phyloP scores from a whole-genome alignment of 2,888 invertebrate species.

The Trachelus stipa region DNA sequence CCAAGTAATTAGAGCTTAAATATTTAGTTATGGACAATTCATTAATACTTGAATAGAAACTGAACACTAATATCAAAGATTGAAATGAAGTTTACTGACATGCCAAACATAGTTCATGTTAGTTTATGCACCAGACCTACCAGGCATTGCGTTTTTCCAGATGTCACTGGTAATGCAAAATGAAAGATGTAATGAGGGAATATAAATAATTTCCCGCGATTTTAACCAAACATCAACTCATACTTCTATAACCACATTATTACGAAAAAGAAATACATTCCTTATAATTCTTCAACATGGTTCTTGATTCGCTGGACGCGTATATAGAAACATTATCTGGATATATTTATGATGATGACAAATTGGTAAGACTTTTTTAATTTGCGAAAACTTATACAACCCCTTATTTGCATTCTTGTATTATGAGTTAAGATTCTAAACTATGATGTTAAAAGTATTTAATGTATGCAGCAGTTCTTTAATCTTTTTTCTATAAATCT shows the following conservation, averaged over 20 bases:
- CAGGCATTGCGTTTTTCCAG: neutral
- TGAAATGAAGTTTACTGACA: neutral
- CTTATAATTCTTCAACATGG: constrained; percentile 28
- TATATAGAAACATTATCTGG: constrained; percentile 45
- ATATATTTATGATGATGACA: constrained; percentile 53
- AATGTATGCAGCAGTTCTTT: neutral
- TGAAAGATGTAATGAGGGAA: neutral
- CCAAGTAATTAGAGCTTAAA: neutral
- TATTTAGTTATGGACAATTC: neutral
- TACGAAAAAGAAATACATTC: neutral
- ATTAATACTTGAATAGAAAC: neutral
- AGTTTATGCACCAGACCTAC: too few species aligned
- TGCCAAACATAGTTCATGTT: neutral
- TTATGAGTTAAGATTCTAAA: neutral
- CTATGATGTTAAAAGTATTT: neutral
- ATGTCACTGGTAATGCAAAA: neutral
- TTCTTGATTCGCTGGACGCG: constrained; percentile 37
- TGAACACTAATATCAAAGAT: neutral
- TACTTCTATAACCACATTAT: neutral
- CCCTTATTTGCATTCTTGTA: neutral
- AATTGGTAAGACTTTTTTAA: constrained; percentile 42
- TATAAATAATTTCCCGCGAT: neutral
- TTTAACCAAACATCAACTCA: neutral
- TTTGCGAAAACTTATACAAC: neutral
- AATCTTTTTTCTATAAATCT: neutral